Conservation (phyloP, 1,140 invertebrate genomes). For the Drosophila sp. region DNA sequence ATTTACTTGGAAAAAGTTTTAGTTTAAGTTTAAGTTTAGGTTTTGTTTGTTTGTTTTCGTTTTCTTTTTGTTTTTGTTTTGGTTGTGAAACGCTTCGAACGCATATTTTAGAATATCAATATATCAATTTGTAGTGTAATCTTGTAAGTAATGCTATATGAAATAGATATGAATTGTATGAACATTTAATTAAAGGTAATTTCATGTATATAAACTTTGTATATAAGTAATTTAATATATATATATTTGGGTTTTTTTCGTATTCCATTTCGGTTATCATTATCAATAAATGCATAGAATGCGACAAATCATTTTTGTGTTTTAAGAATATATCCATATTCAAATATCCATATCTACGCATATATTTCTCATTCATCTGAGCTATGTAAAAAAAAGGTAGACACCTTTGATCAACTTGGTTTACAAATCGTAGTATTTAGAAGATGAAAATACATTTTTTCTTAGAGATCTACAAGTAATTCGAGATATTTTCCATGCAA, state of each 20-base stretch:
- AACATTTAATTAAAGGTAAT: conserved; percentile 52
- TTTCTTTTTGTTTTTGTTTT: conserved; percentile 38
- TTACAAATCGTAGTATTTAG: conserved; percentile 19
- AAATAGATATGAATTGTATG: conserved; percentile 51
- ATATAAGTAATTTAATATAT: conserved; percentile 50
- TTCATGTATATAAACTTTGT: conserved; percentile 73
- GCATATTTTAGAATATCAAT: conserved; percentile 78
- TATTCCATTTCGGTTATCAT: conserved; percentile 29
- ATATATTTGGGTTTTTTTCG: conserved; percentile 18
- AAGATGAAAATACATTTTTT: conserved; percentile 20
- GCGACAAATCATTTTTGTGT: conserved; percentile 55
- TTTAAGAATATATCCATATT: conserved; percentile 14
- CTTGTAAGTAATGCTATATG: conserved; percentile 21
- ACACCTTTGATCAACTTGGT: conserved; percentile 4
- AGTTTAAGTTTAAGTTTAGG: conserved; percentile 49
- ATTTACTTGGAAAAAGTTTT: conserved; percentile 72
- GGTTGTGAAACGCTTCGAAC: conserved; percentile 74
- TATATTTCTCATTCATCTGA: conserved; percentile 11
- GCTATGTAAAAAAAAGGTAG: conserved; percentile 46
- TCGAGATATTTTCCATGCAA: conserved; percentile 21
- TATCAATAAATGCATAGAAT: conserved; percentile 77
- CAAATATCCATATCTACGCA: conserved; percentile 11
- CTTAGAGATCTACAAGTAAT: conserved; percentile 3
- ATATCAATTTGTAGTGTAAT: conserved; percentile 61
- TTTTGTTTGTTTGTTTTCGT: conserved; percentile 45